Percentiles rank a stretch among this genome's conserved stretches.
phyloP scores from a whole-genome alignment of 2,113 vertebrate genomes.

The Pteronura brasiliensis region DNA sequence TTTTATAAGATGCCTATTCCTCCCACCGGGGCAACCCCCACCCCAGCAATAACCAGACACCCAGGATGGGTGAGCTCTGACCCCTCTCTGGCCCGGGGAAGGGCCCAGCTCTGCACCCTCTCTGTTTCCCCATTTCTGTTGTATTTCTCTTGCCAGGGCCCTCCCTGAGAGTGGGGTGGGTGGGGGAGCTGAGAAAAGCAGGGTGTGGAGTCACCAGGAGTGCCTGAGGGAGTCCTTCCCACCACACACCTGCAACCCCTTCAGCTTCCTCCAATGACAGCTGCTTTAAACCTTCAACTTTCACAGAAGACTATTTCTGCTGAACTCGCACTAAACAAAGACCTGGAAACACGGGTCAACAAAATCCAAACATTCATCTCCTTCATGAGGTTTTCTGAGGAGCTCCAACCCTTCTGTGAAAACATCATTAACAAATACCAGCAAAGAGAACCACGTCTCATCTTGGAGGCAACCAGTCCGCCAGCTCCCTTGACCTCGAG shows the following conservation, averaged over 20 bases:
- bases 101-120: neutral
- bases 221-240: neutral
- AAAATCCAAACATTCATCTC: neutral
- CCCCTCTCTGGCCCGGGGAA: neutral
- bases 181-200: neutral
- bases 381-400: neutral
- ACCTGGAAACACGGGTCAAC: neutral
- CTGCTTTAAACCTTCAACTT: neutral
- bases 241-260: neutral
- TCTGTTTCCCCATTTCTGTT: neutral
- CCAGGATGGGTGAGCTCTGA: rapidly evolving
- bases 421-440: rapidly evolving
- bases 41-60: neutral
- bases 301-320: neutral
- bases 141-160: neutral
- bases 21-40: neutral
- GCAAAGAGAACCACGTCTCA: rapidly evolving
- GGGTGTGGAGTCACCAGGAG: neutral
- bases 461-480: rapidly evolving
- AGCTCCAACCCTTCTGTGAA: neutral
- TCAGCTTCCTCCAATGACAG: neutral
- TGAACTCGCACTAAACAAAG: neutral
- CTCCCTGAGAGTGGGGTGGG: neutral
- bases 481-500: neutral
- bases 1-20: rapidly evolving